Base-by-base conservation (phyloP, 2,113 vertebrate genomes). In the Gymnocephalus cernua region DNA sequence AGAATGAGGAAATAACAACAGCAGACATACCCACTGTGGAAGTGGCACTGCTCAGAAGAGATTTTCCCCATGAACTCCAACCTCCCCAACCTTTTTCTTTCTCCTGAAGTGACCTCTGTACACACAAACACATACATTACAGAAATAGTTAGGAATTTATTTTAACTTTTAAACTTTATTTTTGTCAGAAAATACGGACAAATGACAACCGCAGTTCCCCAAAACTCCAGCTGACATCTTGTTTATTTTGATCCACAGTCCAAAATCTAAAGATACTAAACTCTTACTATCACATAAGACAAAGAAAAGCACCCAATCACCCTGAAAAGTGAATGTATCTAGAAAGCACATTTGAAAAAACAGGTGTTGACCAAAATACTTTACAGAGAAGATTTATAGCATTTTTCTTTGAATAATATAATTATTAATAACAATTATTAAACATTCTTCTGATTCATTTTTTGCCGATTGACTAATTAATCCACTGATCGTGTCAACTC, bases 51-150 rank as follows among this genome's bases (percentile, higher is more conserved):
- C 95, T 98, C 73, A 99, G 90, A 4, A 99, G 94, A 78, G 97
- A 97, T 88, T 97, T 99, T 50, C 98, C 97, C 98, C 98, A 99
- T 25, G 96, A 96, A 45, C 98, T 96, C 98, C 97, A 99, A 41
- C 96, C 94, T 44, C 90, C 93, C 95, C 95, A 96, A 16, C 72
- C 74, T 86, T 92, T 93, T 15, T 88, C 89, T 70, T 84, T 91
- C 61, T 90, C 74, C 29, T 93, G 70, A 23, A 74, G 35, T n/a
- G 79, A 82, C 18, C 45, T 68, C 94, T 95, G 61, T 48, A 75
- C 1, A 80, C 48, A 91, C 51, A 61, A 4, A 77, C 50, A 89
- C 80, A 41, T 7, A 69, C 14, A 67, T 61, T 38, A 63, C 35
- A 74, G 18, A 7, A 47, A 41, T 2, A 3, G 18, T 61, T 32